Evolutionary conservation across 2,888 invertebrate genomes (phyloP).

Genomic region (Caenorhabditis zanzibari): DNA sequence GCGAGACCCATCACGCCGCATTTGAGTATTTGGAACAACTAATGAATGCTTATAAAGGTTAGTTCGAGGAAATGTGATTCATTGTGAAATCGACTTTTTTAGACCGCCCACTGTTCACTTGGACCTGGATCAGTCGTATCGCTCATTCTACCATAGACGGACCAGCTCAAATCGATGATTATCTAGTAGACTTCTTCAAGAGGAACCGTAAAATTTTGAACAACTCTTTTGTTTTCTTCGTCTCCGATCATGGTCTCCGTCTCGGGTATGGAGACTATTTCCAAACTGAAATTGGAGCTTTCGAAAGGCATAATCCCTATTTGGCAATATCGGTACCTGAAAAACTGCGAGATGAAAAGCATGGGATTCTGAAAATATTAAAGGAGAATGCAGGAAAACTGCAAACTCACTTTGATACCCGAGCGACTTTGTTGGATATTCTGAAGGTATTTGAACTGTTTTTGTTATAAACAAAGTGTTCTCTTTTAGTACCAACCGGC

Average conservation of each 20-base stretch:
- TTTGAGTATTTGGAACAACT: slow-evolving; percentile 66
- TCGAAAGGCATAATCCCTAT: slow-evolving; percentile 71
- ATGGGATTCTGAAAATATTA: slow-evolving; percentile 42
- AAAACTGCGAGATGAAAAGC: slow-evolving; percentile 18
- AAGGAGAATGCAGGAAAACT: slow-evolving; percentile 52
- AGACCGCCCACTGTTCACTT: slow-evolving; percentile 68
- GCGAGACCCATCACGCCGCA: slow-evolving; percentile 51
- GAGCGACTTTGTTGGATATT: slow-evolving; percentile 68
- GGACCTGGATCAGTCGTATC: slow-evolving; percentile 65
- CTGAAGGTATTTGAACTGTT: too few relatives aligned
- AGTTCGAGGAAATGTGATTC: not conserved
- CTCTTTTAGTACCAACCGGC: slow-evolving; percentile 22
- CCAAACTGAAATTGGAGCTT: slow-evolving; percentile 51
- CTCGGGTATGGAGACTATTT: not conserved
- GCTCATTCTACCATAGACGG: slow-evolving; percentile 66
- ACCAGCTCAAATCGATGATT: slow-evolving; percentile 58
- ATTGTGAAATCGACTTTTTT: too few relatives aligned
- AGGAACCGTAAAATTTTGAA: slow-evolving; percentile 48
- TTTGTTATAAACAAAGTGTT: too few relatives aligned
- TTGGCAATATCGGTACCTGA: slow-evolving; percentile 65
- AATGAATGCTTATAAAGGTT: slow-evolving; percentile 62
- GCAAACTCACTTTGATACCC: slow-evolving; percentile 68
- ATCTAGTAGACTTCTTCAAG: slow-evolving; percentile 64
- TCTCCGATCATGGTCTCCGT: slow-evolving; percentile 73
- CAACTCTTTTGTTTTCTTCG: slow-evolving; percentile 67